Conservation (phyloP, 2,113 vertebrate genomes). For the Xenopus borealis region DNA sequence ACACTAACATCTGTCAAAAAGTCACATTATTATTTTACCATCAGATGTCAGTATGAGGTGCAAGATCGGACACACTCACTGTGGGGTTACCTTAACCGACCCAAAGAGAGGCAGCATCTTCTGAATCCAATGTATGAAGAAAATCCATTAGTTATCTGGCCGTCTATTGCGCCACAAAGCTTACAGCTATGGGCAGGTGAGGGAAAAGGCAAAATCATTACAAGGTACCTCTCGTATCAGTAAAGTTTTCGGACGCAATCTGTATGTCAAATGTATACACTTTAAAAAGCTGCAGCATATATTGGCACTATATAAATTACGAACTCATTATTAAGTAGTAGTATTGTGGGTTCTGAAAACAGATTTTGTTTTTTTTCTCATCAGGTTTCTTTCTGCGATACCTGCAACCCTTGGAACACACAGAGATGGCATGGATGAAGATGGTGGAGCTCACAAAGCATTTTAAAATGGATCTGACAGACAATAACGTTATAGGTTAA, state of each 20-base stretch:
- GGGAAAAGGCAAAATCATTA: background rate
- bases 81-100: slow-evolving; percentile 69
- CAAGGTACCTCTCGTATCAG: too few species aligned
- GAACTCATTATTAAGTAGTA: background rate
- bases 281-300: too few species aligned
- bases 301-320: background rate
- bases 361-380: background rate
- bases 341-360: too few species aligned
- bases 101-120: slow-evolving; percentile 53
- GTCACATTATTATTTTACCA: background rate
- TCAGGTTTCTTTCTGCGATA: slow-evolving; percentile 79
- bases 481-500: too few species aligned
- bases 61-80: slow-evolving; percentile 75
- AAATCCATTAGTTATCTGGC: slow-evolving; percentile 78
- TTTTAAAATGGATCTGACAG: too few species aligned
- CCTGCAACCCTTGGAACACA: slow-evolving; percentile 61
- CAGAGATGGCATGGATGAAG: slow-evolving; percentile 8
- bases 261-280: too few species aligned
- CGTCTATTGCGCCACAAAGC: slow-evolving; percentile 82
- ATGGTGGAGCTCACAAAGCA: background rate
- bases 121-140: slow-evolving; percentile 70
- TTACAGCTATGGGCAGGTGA: slow-evolving; percentile 81
- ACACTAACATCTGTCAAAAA: too few species aligned
- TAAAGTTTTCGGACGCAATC: background rate
- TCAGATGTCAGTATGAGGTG: slow-evolving; percentile 68